Evolutionary conservation across 2,888 invertebrate species (phyloP).

Genomic region (Conops quadrifasciatus): DNA sequence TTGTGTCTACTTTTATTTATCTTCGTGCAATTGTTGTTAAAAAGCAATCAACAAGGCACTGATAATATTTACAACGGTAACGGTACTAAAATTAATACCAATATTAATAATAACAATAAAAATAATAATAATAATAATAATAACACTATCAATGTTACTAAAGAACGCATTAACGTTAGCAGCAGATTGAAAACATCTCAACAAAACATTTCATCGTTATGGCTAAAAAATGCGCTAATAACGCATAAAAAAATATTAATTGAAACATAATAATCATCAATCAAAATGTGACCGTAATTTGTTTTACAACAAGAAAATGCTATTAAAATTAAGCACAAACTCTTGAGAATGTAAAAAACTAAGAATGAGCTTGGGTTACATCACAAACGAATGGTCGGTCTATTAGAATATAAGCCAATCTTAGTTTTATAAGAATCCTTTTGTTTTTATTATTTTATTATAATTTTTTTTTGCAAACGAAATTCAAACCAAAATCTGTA

Average conservation of each 20-base stretch:
- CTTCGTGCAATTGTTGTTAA: constrained; percentile 37
- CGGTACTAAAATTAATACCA: constrained; percentile 29
- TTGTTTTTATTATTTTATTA: too few relatives aligned
- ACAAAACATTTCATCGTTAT: too few relatives aligned
- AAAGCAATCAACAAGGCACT: constrained; percentile 48
- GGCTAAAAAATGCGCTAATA: too few relatives aligned
- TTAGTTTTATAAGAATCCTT: too few relatives aligned
- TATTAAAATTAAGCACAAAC: neutral
- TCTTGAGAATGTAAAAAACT: constrained; percentile 11
- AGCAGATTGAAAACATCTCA: constrained; percentile 25
- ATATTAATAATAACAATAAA: constrained; percentile 16
- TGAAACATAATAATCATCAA: constrained; percentile 7
- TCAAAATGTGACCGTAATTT: neutral
- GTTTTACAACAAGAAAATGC: neutral
- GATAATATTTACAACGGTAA: constrained; percentile 38
- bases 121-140: constrained; percentile 26
- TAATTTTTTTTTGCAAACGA: too few relatives aligned
- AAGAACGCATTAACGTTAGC: constrained; percentile 3
- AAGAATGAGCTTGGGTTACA: constrained; percentile 28
- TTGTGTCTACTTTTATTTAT: constrained; percentile 58
- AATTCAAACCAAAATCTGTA: too few relatives aligned
- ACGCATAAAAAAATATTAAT: constrained; percentile 4
- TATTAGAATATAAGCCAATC: too few relatives aligned
- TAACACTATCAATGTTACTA: neutral
- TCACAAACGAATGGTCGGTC: constrained; percentile 13